Base-by-base conservation (phyloP, 2,888 invertebrate genomes). In the Carterocephalus palaemon region DNA sequence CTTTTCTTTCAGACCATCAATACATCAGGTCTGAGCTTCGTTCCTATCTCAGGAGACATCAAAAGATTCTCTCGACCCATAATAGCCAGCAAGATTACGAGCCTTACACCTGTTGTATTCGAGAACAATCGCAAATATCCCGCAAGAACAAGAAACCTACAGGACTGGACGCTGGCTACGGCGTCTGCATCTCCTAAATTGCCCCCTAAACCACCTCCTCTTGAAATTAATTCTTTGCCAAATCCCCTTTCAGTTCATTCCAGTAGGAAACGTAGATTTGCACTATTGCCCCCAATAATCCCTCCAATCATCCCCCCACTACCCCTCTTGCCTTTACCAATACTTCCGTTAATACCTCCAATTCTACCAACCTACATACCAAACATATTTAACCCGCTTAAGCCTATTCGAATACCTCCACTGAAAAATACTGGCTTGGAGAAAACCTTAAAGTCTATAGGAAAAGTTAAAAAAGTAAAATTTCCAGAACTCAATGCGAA, bases 31-130 rank as follows among this genome's bases (percentile, higher is more conserved):
- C 20, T 71, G 2, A 67, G 72, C 24, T 42, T 71, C 0, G 75
- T 72, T 1, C 59, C 75, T 3, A 59, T 75, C 12, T 57, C 72
- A 2, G 70, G 70, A 7, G 75, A 80, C 23, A 29, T 60, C 6
- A 75, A 68, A 45, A 59, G 57, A 3, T 38, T 54, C 2, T 53
- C 59, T 2, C 68, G 52, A 8, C 77, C 78, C 0, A 13, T 71
- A 1, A 28, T 64, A 22, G 57, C 75, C 34, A 71, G 58, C 46
- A 76, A 68, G 48, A 50, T 56, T 4, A 57, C 62, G 0, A 64
- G 62, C 5, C 64, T 60, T 8, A 57, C 73, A 1, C 78, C 81
- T 7, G 57, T 77, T 0, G 57, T 65, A 41, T 68, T 76, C 8
- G 76, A 73, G 38, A 60, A 72, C 3, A 62, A 66, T 50, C 69